These are phyloP conservation scores for Eulimnadia texana DNA, from an alignment of 1,140 invertebrate species.

Conservation along the genomic window DNA sequence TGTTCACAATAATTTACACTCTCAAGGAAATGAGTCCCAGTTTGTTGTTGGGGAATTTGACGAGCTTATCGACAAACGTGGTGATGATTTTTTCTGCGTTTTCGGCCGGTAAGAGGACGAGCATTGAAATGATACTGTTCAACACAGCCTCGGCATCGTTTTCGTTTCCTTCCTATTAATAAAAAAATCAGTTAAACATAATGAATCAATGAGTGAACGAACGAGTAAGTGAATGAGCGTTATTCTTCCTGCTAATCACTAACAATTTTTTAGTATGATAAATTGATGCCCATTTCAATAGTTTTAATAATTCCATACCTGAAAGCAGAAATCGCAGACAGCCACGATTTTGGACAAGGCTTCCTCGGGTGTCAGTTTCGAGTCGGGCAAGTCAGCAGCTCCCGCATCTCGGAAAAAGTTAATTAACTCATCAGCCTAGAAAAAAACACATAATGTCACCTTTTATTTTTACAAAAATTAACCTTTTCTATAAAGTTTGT, in stretches of 20 bases:
- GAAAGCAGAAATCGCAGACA: constrained; percentile 81
- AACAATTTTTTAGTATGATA: neutral
- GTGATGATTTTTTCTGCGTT: constrained; percentile 78
- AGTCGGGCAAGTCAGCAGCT: constrained; percentile 71
- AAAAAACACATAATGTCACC: constrained; percentile 23
- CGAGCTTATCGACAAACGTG: constrained; percentile 83
- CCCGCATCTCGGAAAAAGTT: constrained; percentile 78
- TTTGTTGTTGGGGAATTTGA: constrained; percentile 74
- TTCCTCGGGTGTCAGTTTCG: constrained; percentile 76
- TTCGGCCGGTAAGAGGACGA: constrained; percentile 71
- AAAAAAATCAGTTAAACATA: constrained; percentile 4
- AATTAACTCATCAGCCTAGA: constrained; percentile 70
- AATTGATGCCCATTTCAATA: too few species aligned
- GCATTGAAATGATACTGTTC: constrained; percentile 83
- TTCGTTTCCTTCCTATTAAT: constrained; percentile 45
- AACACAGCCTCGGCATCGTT: constrained; percentile 63
- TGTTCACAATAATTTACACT: constrained; percentile 48
- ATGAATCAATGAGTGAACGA: constrained; percentile 24
- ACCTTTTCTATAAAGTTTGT: neutral
- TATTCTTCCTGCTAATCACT: too few species aligned
- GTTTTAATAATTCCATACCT: constrained; percentile 35
- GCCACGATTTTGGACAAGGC: constrained; percentile 89
- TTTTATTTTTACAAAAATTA: constrained; percentile 1
- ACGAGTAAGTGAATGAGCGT: too few species aligned
- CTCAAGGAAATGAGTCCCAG: constrained; percentile 63